Evolutionary conservation across 2,113 vertebrate genomes (phyloP), one percentile per base, ranked within the genome.

Genomic region (Chaetorhynchus papuensis): DNA sequence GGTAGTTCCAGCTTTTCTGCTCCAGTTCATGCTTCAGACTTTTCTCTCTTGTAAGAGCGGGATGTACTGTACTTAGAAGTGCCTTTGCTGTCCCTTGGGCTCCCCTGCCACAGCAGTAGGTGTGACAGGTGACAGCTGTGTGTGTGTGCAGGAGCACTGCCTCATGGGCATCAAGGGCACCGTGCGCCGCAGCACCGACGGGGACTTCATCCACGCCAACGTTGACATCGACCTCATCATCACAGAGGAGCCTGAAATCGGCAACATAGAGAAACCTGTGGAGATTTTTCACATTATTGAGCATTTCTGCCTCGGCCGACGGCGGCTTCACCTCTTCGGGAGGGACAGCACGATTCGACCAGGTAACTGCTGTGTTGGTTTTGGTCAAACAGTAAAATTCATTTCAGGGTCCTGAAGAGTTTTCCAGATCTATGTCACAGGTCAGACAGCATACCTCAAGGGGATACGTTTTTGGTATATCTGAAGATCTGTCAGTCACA

Each of bases 231-330:
- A 99, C 97, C 97, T 99, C 42, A 99, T 99, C 91, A 99, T 99
- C 92, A 99, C 99, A 1, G 99, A 99, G 87, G 99, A 99, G 96
- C 99, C 99, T 1, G 99, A 99, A 94, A 99, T 99, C 53, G 99
- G 99, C 71, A 99, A 99, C 79, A 99, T 99, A 42, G 99, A 99
- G 97, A 99, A 99, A 68, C 99, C 99, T 1, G 99, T 99, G 13
- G 99, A 99, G 97, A 99, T 99, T 65, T 99, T 99, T 84, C 99
- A 99, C 95, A 99, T 99, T 87, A 99, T 99, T 27, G 99, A 99
- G 77, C 99, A 99, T 64, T 99, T 99, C 97, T 99, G 99, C 95
- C 98, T 99, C 4, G 99, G 99, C 20, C 98, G 99, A 27, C 97
- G 99, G 56, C 98, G 99, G 13, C 98, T 99, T 35, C 99, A 99